phyloP scores from a whole-genome alignment of 2,113 vertebrate genomes.

The Garra rufa region DNA sequence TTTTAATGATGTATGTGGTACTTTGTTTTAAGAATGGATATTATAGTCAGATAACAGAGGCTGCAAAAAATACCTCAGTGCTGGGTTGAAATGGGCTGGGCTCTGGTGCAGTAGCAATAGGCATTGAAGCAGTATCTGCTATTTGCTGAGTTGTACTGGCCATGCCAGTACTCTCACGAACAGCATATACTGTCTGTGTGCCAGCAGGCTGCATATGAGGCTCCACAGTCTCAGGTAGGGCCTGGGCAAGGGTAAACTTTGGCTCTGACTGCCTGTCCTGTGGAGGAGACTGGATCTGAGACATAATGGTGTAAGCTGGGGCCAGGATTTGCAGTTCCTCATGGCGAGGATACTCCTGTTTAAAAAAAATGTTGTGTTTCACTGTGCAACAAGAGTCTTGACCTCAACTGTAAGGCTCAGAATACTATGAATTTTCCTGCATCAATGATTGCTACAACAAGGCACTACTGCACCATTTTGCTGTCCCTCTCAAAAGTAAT shows the following conservation, averaged over 20 bases:
- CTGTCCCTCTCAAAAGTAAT: neutral
- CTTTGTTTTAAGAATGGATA: conserved; percentile 11
- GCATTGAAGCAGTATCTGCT: conserved; percentile 57
- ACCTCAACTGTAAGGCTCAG: neutral
- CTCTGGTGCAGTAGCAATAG: conserved; percentile 63
- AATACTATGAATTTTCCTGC: neutral
- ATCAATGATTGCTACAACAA: neutral
- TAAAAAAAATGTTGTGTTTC: conserved; percentile 15
- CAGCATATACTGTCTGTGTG: conserved; percentile 70
- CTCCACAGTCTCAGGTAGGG: conserved; percentile 52
- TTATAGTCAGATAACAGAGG: neutral
- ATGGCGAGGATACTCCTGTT: conserved; percentile 24
- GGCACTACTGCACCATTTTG: neutral
- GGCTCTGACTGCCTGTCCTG: conserved; percentile 61
- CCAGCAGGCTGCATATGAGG: conserved; percentile 72
- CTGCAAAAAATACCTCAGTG: conserved; percentile 69
- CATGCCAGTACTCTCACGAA: conserved; percentile 66
- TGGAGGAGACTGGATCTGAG: conserved; percentile 58
- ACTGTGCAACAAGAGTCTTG: neutral
- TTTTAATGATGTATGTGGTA: neutral
- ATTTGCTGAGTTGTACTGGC: conserved; percentile 71
- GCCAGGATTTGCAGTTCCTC: conserved; percentile 62
- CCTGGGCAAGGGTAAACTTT: conserved; percentile 52
- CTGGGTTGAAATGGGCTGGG: conserved; percentile 34
- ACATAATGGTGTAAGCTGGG: conserved; percentile 48